Base-by-base conservation (phyloP, 2,888 invertebrate species). In the Xiphydria camelus region DNA sequence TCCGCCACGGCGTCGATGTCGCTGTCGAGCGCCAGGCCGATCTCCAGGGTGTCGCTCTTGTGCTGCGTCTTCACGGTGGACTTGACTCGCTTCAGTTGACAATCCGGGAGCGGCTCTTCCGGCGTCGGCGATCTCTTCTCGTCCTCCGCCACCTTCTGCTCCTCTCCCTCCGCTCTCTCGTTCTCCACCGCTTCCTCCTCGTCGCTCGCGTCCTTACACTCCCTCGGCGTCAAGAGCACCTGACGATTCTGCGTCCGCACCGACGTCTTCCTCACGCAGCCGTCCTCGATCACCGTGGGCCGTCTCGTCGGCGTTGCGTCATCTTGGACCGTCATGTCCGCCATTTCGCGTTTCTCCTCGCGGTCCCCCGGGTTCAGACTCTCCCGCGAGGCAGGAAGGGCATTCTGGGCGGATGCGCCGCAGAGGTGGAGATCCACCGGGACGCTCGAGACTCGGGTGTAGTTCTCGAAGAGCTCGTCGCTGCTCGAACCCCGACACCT, bases 341-440 rank as follows among this genome's bases (percentile, higher is more conserved):
- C 60, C 64, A 65, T 65, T 57, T 57, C 52, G 47, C 49, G 35
- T 20, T 29, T 32, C 34, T 41, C 22, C 18, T 33, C 34, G 22
- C 23, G n/a, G 38, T 55, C 47, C 47, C 34, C 44, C 36, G 15
- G 3, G 15, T 22, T 19, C 29, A 14, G 6, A 46, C 33, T 49
- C 53, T 32, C 60, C 60, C 38, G 70, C 65, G 9, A 31, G 49
- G 35, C 68, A 45, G 39, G 35, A 35, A 40, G 41, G 35, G 31
- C 76, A 76, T 55, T 67, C 64, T 71, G 15, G 73, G 72, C 5
- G 18, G 5, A 33, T 15, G 15, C 15, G 3, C 78, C 54, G 77
- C 82, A 81, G 60, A 86, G 79, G 78, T 86, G 83, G 51, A 87
- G 78, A 66, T 85, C 83, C 64, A 84, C 84, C 62, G 87, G 87